Base-by-base conservation (phyloP, 2,888 invertebrate genomes). In the Sarcophaga caerulescens region DNA sequence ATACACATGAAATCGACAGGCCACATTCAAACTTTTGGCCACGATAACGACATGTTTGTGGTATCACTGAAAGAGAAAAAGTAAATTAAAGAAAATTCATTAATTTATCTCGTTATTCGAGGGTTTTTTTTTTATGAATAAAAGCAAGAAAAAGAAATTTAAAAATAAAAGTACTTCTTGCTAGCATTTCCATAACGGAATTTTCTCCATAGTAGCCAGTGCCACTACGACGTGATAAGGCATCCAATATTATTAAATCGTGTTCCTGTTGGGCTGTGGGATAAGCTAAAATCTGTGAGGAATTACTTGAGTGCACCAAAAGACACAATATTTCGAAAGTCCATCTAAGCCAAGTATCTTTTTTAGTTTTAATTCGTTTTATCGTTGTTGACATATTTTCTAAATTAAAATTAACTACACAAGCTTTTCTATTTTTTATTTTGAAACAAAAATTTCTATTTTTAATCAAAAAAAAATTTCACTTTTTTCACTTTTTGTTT, bases 11-110 rank as follows among this genome's bases (percentile, higher is more conserved):
- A 90, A 98, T 97, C 92, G 97, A 97, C 86, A 98, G 94, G 0
- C 98, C 97, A 91, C 98, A 98, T 88, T 97, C 96, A 94, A 96
- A 98, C 90, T 97, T 96, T 23, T 96, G 95, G 5, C 98, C 98
- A 87, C 97, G 96, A 94, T 96, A 97, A 89, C 97, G 96, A 92
- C 97, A 97, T 5, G 96, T 96, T 91, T 97, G 97, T 0, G 97
- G 97, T 88, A 97, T 97, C 97, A 97, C 97, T 97, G 95, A 21
- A 95, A 96, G 89, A 89, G 4, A 25, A 88, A 73, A 76, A 63
- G 23, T 68, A 44, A 63, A 14, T 71, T 35, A 35, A 35, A 35
- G 35, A 47, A 60, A 23, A 35, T 8, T 60, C 10, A 4, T 17
- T 19, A 73, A 65, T 47, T 62, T 44, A 11, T 69, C 10, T 45